Base-by-base conservation (phyloP, 2,797 vertebrate species). In the Acipenser oxyrinchus region DNA sequence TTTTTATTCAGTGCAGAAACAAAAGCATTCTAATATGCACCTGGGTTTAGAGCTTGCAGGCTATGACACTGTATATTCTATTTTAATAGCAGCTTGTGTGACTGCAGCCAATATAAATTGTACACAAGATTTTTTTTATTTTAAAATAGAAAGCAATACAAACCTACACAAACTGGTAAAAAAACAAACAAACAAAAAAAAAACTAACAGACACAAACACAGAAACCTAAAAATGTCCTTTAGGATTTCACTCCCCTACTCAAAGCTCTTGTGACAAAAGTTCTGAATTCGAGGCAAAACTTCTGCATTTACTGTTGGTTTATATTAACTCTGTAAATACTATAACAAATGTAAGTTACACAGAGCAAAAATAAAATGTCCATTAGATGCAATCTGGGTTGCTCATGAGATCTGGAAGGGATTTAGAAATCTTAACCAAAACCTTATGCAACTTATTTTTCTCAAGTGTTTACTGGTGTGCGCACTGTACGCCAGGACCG, bases 271-370 rank as follows among this genome's bases (percentile, higher is more conserved):
- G 65, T 49, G 69, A 51, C 10, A 48, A 37, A 57, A 37, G 53
- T 65, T 52, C 72, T 10, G 61, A 68, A 64, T 72, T 69, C 72
- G 67, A 67, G 68, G 53, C 64, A 74, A 74, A 81, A 81, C 75
- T 13, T 62, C 82, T 72, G 78, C 67, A 81, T 84, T 79, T 84
- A 87, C 84, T 81, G 91, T 94, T 93, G 92, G 89, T 91, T 92
- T 97, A 95, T 94, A 94, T 94, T 93, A 92, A 92, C 85, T 92
- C 82, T 87, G 93, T 89, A 92, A 93, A 94, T 91, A 95, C 93
- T 91, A 93, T 90, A 86, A 88, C 84, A 84, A 86, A 88, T 37
- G 89, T 84, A 93, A 91, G 89, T 94, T 91, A 93, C 92, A 93
- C 90, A 89, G 85, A 84, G 89, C 88, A 90, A 88, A 80, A 78